These are phyloP conservation scores for Morone saxatilis DNA, from an alignment of 2,113 vertebrate species.

Conservation along the genomic window DNA sequence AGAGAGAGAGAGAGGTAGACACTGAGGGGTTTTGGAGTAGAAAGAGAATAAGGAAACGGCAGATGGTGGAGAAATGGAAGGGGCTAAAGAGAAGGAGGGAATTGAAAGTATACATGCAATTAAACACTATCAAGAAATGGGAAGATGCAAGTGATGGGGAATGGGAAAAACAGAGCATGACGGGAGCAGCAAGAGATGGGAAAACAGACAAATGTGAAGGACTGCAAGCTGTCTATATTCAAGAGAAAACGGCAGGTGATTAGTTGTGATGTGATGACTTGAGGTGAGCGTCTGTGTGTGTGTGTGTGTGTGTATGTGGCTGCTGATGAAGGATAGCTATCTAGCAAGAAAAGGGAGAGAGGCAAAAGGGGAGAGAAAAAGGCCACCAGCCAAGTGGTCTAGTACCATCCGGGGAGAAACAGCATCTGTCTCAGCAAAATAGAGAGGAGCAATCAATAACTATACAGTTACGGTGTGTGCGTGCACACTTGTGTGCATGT, in stretches of 20 bases:
- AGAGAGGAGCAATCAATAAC: slow-evolving; percentile 77
- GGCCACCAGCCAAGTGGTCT: slow-evolving; percentile 70
- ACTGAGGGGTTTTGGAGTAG: slow-evolving; percentile 12
- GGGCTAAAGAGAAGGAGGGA: slow-evolving; percentile 4
- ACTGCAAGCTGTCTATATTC: slow-evolving; percentile 39
- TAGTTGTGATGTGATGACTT: slow-evolving; percentile 56
- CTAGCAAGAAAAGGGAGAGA: slow-evolving; percentile 25
- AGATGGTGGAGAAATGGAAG: slow-evolving; percentile 34
- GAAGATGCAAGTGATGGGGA: slow-evolving; percentile 32
- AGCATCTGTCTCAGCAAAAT: slow-evolving; percentile 80
- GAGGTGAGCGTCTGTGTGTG: slow-evolving; percentile 42
- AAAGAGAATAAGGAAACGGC: slow-evolving; percentile 45
- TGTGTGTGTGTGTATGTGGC: slow-evolving; percentile 13
- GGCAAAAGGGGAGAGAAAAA: slow-evolving; percentile 2
- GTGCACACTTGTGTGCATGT: slow-evolving; percentile 4
- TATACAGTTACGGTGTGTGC: slow-evolving; percentile 69
- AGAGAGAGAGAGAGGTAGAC: not conserved
- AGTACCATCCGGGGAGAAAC: slow-evolving; percentile 67
- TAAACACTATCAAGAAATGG: slow-evolving; percentile 27
- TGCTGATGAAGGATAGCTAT: slow-evolving; percentile 66
- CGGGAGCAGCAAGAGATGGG: slow-evolving; percentile 23
- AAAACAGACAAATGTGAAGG: slow-evolving; percentile 30
- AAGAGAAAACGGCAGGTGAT: slow-evolving; percentile 45
- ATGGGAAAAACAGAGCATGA: slow-evolving; percentile 26
- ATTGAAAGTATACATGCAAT: slow-evolving; percentile 37